phyloP scores from a whole-genome alignment of 2,797 vertebrate genomes.

The Garrulus glandarius region DNA sequence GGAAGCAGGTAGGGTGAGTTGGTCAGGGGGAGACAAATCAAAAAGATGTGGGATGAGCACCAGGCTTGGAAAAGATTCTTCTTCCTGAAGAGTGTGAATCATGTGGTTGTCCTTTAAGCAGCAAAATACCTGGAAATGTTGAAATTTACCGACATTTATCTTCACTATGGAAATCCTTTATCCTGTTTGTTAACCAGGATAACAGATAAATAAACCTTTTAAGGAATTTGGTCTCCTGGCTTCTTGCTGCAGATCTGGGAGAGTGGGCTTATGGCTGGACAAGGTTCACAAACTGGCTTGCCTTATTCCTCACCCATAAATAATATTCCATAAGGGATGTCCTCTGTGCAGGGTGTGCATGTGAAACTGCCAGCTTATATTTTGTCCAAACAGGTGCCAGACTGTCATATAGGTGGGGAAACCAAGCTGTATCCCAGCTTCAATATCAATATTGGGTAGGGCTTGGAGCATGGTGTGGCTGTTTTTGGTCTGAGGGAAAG shows the following conservation, averaged over 20 bases:
- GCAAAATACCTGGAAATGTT: background rate
- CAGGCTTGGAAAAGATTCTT: background rate
- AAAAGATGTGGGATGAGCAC: background rate
- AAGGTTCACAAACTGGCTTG: background rate
- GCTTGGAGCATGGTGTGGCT: background rate
- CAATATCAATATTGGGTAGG: background rate
- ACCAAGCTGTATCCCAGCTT: background rate
- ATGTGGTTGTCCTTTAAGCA: background rate
- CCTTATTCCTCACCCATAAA: background rate
- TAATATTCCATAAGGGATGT: background rate
- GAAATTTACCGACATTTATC: background rate
- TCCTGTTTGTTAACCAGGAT: background rate
- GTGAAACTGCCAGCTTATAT: background rate
- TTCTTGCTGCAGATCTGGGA: background rate
- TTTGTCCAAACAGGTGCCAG: background rate
- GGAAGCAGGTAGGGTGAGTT: background rate
- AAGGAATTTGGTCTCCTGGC: background rate
- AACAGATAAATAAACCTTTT: background rate
- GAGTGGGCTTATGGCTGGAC: background rate
- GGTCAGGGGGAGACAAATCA: background rate
- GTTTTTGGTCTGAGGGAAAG: background rate
- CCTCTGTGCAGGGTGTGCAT: background rate
- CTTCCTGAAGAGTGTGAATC: background rate
- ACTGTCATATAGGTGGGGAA: fast-evolving
- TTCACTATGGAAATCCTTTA: background rate